Percentiles rank a stretch among this genome's conserved stretches.
Evolutionary conservation across 2,113 vertebrate species (phyloP).

Genomic region (Morone saxatilis): DNA sequence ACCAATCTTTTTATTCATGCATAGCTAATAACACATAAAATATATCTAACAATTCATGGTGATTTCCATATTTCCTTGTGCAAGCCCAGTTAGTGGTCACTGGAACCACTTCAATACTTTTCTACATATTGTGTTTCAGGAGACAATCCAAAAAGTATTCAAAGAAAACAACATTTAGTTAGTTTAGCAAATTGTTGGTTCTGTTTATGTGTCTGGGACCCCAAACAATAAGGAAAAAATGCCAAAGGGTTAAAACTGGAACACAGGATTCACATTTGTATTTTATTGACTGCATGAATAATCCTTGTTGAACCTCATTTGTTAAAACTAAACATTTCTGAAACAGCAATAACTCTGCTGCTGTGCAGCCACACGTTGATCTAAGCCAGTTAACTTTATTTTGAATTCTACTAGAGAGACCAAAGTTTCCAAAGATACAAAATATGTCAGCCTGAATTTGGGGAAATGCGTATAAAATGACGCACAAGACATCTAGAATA

Average conservation of each 20-base stretch:
- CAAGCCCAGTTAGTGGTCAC: background rate
- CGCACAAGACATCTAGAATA: background rate
- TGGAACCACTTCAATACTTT: background rate
- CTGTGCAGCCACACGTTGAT: conserved; percentile 16
- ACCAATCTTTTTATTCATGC: background rate
- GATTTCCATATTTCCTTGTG: background rate
- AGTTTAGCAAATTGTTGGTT: background rate
- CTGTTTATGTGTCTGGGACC: background rate
- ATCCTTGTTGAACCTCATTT: background rate
- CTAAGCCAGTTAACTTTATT: conserved; percentile 2
- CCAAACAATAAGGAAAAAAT: background rate
- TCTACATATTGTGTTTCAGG: background rate
- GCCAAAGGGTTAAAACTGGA: background rate
- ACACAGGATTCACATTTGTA: background rate
- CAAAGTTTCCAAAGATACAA: conserved; percentile 6
- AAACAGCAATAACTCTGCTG: background rate
- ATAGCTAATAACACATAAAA: conserved; percentile 2
- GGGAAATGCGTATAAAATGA: conserved; percentile 27
- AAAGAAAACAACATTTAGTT: background rate
- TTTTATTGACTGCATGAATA: background rate
- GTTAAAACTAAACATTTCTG: conserved; percentile 6
- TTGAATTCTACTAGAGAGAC: conserved; percentile 5
- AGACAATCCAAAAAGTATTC: background rate
- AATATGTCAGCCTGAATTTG: conserved; percentile 16
- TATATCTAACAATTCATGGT: conserved; percentile 1